Evolutionary conservation across 2,113 vertebrate genomes (phyloP).

Genomic region (Aramus guarauna): DNA sequence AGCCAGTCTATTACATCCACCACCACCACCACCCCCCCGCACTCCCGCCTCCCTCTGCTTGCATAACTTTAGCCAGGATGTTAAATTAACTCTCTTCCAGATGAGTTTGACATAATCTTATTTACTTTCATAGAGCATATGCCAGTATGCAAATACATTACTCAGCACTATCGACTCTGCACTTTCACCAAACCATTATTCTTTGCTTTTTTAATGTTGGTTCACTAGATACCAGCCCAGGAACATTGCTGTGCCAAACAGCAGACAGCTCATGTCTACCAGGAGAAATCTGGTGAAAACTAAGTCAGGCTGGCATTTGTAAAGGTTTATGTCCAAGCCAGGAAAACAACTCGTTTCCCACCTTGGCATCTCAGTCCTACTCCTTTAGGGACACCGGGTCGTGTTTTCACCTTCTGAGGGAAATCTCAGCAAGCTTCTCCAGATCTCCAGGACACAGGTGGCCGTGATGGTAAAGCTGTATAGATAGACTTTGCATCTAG

Average conservation of each 20-base stretch:
- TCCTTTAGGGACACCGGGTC: background rate
- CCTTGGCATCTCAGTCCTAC: background rate
- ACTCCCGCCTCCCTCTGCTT: slow-evolving; percentile 23
- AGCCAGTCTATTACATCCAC: slow-evolving; percentile 11
- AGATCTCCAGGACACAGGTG: rapidly evolving
- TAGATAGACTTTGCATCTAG: background rate
- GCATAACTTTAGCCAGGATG: slow-evolving; percentile 59
- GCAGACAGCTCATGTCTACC: background rate
- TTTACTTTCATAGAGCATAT: background rate
- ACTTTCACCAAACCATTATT: slow-evolving; percentile 35
- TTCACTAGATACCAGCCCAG: slow-evolving; percentile 21
- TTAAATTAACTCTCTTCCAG: slow-evolving; percentile 61
- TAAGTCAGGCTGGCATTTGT: background rate
- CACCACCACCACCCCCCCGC: background rate
- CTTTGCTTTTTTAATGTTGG: background rate
- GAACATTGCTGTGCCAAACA: background rate
- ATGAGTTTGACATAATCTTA: slow-evolving; percentile 44
- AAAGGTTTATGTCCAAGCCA: background rate
- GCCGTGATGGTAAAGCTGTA: rapidly evolving
- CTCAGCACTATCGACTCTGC: slow-evolving; percentile 25
- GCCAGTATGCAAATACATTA: slow-evolving; percentile 52
- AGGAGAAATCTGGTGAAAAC: background rate
- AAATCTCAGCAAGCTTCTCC: background rate
- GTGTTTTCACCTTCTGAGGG: background rate
- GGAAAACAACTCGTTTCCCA: background rate